Percentiles rank a stretch among this genome's conserved stretches.
Conservation (phyloP, 2,888 invertebrate species). For the Chymomyza caudatula region DNA sequence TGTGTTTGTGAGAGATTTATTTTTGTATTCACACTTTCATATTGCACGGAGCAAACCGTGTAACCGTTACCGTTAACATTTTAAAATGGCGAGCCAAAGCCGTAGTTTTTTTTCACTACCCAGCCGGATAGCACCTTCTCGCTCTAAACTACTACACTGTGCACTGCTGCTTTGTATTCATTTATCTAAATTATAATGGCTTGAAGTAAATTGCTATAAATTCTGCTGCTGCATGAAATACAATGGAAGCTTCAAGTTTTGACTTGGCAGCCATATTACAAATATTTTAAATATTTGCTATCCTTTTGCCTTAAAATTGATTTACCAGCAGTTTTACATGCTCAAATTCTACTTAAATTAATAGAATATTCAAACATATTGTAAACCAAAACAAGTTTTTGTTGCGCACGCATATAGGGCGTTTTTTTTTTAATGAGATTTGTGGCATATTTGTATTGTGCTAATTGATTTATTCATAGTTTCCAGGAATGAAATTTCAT, state of each 20-base stretch:
- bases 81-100: not conserved
- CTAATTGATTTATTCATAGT: too few species aligned
- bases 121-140: not conserved
- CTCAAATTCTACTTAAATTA: not conserved
- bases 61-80: not conserved
- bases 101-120: not conserved
- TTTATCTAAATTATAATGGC: slow-evolving; percentile 25
- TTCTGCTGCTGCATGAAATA: slow-evolving; percentile 6
- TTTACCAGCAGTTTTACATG: not conserved
- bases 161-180: not conserved
- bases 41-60: not conserved
- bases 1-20: slow-evolving; percentile 51
- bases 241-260: slow-evolving; percentile 1
- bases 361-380: not conserved
- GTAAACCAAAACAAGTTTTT: not conserved
- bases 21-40: slow-evolving; percentile 46
- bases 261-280: not conserved
- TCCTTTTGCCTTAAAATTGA: not conserved
- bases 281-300: not conserved
- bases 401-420: too few species aligned
- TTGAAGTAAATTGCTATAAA: slow-evolving; percentile 12
- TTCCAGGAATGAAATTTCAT: too few species aligned
- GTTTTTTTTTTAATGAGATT: too few species aligned
- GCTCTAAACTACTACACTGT: not conserved
- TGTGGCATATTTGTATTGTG: too few species aligned